Evolutionary conservation across 1,140 invertebrate species (phyloP), one percentile per base, ranked within the genome.

Genomic region (Drosophila mauritiana): DNA sequence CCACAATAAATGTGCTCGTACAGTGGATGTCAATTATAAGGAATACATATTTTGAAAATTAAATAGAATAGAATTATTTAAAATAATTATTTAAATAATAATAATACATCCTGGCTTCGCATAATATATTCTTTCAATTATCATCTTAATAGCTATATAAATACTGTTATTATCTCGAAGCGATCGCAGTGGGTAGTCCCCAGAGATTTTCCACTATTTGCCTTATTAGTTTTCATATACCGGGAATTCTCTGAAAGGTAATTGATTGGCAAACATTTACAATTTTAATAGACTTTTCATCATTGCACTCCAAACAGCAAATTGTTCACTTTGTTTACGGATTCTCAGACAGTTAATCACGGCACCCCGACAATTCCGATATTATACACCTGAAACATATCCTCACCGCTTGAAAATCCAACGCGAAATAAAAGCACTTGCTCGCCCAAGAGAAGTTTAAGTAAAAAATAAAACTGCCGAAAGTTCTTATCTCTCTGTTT

Each of bases 331-430:
- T 63, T 52, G 61, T 46, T 73, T 56, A 67, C 40, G 37, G 45
- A 64, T 69, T 69, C 78, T 17, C 57, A 56, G 37, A 56, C 67
- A 39, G 76, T 80, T 68, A 51, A 77, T 64, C 51, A 61, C 54
- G 51, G 25, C 42, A 74, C 22, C 42, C 25, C 54, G 65, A 51
- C 36, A 72, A n/a, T 37, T 73, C 25, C 54, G 72, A 73, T 46
- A 4, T 12, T 40, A 6, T 27, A 34, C 40, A 73, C 36, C 37
- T 34, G 12, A 51, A 31, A 15, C 31, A 48, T 34, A 69, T 69
- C n/a, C 45, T 55, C 39, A 63, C 57, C 43, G 54, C n/a, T 74
- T 27, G 31, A 63, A 73, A 43, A 25, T 51, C 12, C 0, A 12
- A 75, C 49, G 17, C 40, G 25, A 74, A 75, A 52, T 74, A 75